Evolutionary conservation across 2,797 vertebrate species (phyloP).

Genomic region (Dromococcyx pavoninus): DNA sequence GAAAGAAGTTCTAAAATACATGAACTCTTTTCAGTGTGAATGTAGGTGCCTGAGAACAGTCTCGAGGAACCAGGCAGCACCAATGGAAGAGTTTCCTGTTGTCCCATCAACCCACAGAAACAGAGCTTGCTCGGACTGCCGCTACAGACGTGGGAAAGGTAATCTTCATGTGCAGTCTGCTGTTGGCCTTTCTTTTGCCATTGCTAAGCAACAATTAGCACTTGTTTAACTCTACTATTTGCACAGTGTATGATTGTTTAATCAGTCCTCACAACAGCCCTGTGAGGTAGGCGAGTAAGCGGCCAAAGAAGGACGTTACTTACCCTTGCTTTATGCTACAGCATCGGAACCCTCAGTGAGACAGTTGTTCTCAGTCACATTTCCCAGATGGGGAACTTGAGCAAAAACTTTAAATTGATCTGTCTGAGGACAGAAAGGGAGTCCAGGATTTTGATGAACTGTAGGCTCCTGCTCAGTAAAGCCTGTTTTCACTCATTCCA

Average conservation of each 20-base stretch:
- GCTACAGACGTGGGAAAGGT: not conserved
- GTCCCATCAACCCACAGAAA: not conserved
- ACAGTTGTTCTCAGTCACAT: not conserved
- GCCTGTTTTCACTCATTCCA: not conserved
- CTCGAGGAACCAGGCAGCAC: not conserved
- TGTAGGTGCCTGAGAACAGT: not conserved
- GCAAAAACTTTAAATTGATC: not conserved
- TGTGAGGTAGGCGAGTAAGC: constrained; percentile 43
- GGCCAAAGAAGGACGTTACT: not conserved
- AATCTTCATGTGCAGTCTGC: not conserved
- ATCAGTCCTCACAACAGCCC: constrained; percentile 66
- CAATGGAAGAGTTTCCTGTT: not conserved
- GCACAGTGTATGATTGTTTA: constrained; percentile 23
- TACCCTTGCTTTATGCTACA: not conserved
- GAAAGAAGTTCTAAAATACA: not conserved
- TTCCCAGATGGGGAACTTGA: not conserved
- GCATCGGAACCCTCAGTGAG: not conserved
- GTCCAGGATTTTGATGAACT: not conserved
- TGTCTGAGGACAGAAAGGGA: not conserved
- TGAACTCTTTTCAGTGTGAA: not conserved
- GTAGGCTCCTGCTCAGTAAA: not conserved
- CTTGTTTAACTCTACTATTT: not conserved
- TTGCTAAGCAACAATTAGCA: constrained; percentile 12
- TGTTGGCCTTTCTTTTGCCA: not conserved
- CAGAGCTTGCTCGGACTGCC: not conserved